Evolutionary conservation across 2,113 vertebrate genomes (phyloP).

Genomic region (Lipophrys pholis): DNA sequence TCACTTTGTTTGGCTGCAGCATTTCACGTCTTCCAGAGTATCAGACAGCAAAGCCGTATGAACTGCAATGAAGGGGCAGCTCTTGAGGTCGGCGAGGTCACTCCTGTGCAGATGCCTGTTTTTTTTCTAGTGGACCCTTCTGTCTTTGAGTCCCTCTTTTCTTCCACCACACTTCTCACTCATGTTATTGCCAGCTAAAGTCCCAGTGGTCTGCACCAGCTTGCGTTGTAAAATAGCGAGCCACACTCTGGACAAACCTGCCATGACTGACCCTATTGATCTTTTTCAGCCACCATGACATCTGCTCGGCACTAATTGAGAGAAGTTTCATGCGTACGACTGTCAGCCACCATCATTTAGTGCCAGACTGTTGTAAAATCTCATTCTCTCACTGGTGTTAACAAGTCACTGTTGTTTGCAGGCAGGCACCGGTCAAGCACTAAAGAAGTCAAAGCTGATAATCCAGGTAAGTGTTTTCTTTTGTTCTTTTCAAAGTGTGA

Average conservation of each 20-base stretch:
- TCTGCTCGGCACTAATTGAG: conserved; percentile 73
- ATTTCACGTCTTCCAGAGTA: conserved; percentile 34
- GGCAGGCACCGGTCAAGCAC: conserved; percentile 1
- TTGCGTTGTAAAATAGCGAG: conserved; percentile 58
- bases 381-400: conserved; percentile 51
- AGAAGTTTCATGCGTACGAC: conserved; percentile 56
- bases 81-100: conserved; percentile 53
- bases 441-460: neutral
- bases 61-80: conserved; percentile 28
- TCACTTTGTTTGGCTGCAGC: conserved; percentile 38
- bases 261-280: conserved; percentile 73
- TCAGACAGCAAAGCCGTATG: conserved; percentile 36
- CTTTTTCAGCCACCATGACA: conserved; percentile 63
- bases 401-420: conserved; percentile 54
- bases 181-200: conserved; percentile 31
- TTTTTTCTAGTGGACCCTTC: conserved; percentile 24
- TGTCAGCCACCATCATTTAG: conserved; percentile 41
- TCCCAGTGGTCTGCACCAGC: conserved; percentile 23
- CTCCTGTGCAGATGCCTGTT: conserved; percentile 27
- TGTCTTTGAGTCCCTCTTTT: conserved; percentile 57
- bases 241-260: conserved; percentile 49
- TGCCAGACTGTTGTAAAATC: conserved; percentile 59
- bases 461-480: neutral
- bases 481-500: neutral
- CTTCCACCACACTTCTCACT: conserved; percentile 44